A percentile compares a stretch with the other conserved stretches of the same genome.
Evolutionary conservation across 2,888 invertebrate genomes (phyloP).

Genomic region (Morpho achilles): DNA sequence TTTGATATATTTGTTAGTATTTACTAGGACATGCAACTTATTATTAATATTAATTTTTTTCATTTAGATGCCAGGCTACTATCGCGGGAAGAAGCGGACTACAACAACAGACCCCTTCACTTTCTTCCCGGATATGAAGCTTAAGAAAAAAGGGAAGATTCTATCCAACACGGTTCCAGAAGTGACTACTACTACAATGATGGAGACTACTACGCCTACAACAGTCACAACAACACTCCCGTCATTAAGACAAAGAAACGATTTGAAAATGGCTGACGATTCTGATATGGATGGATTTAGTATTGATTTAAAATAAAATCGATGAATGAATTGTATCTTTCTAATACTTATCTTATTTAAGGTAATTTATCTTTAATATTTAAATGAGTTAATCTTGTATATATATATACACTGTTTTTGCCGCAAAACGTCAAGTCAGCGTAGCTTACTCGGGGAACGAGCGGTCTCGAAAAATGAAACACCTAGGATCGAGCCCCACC

Average conservation of each 20-base stretch:
- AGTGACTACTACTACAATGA: background rate
- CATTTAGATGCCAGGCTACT: constrained; percentile 52
- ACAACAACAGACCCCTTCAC: constrained; percentile 35
- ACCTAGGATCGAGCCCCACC: no score
- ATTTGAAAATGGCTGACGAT: constrained; percentile 18
- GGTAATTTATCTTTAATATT: no score
- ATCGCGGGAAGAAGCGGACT: constrained; percentile 39
- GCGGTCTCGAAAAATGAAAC: no score
- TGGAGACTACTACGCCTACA: constrained; percentile 1
- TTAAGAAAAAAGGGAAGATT: constrained; percentile 8
- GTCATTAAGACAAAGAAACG: constrained; percentile 9
- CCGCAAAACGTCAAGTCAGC: no score
- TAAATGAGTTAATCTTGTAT: no score
- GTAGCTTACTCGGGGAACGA: no score
- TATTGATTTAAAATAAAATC: constrained; percentile 26
- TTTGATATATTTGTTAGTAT: no score
- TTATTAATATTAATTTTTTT: background rate
- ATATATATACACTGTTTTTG: no score
- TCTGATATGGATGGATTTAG: constrained; percentile 27
- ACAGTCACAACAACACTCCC: background rate
- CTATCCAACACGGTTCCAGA: constrained; percentile 1
- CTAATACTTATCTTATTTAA: no score
- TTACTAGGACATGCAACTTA: no score
- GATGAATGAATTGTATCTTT: background rate
- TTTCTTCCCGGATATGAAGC: constrained; percentile 11